phyloP scores from a whole-genome alignment of 2,113 vertebrate species.

The Leucosticte australis region DNA sequence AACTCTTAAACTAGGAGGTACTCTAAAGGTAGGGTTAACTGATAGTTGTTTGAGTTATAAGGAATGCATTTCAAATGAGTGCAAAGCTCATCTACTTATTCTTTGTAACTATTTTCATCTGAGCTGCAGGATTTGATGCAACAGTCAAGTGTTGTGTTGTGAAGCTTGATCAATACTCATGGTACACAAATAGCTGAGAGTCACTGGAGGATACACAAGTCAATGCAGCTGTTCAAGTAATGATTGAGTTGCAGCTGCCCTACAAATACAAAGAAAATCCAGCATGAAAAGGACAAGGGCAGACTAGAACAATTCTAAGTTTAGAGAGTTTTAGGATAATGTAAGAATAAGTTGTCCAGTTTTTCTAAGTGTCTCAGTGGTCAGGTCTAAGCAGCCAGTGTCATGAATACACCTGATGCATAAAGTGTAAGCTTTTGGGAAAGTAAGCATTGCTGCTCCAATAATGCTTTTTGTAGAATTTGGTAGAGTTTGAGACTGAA shows the following conservation, averaged over 20 bases:
- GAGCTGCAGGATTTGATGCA: neutral
- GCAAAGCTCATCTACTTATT: neutral
- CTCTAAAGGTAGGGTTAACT: neutral
- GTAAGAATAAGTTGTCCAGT: neutral
- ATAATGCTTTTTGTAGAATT: neutral
- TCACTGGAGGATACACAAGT: neutral
- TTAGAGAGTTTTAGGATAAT: neutral
- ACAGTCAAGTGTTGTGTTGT: neutral
- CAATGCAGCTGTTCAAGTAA: neutral
- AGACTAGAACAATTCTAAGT: neutral
- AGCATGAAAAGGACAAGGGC: neutral
- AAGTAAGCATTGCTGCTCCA: neutral
- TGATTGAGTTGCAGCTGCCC: neutral
- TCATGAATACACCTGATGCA: neutral
- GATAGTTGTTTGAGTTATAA: neutral
- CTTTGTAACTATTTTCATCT: neutral
- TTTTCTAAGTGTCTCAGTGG: neutral
- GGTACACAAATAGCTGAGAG: neutral
- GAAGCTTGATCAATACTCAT: neutral
- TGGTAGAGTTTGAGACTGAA: neutral
- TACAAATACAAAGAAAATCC: neutral
- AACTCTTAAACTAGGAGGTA: neutral
- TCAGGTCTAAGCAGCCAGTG: neutral
- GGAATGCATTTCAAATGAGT: neutral
- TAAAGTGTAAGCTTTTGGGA: neutral